Conservation (phyloP, 2,888 invertebrate species). For the Nephrotoma flavescens region DNA sequence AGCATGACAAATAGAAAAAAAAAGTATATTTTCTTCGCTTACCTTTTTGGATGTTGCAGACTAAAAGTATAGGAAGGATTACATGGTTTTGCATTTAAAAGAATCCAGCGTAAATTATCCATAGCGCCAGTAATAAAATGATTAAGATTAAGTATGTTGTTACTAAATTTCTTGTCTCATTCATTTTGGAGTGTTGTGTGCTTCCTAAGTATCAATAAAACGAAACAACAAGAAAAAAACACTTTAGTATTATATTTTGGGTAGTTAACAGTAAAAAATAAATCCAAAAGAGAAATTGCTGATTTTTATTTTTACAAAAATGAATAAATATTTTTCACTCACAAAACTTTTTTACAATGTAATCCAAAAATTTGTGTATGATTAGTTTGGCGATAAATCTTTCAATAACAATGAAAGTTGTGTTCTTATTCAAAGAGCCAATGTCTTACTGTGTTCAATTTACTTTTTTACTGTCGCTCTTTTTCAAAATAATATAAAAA, state of each 20-base stretch:
- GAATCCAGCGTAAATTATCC: conserved; percentile 2
- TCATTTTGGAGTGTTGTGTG: background rate
- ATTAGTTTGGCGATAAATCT: background rate
- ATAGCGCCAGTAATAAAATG: background rate
- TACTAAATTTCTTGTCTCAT: background rate
- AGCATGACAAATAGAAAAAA: background rate
- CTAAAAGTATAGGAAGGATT: background rate
- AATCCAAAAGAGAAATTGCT: background rate
- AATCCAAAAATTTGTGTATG: background rate
- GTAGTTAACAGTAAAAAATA: background rate
- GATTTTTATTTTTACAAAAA: background rate
- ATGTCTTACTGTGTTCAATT: background rate
- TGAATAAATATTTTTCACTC: background rate
- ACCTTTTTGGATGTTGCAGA: background rate
- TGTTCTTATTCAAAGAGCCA: background rate
- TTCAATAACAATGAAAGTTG: background rate
- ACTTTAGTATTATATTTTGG: background rate
- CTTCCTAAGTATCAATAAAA: background rate
- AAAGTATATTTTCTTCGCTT: background rate
- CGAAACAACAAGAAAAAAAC: background rate
- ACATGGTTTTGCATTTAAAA: background rate
- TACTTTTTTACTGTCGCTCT: background rate
- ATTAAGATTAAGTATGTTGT: conserved; percentile 1
- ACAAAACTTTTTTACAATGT: background rate
- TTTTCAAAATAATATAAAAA: background rate